Percentiles rank a stretch among this genome's conserved stretches.
phyloP scores from a whole-genome alignment of 23 tunicate genomes.

The Clavelina lepadiformis region DNA sequence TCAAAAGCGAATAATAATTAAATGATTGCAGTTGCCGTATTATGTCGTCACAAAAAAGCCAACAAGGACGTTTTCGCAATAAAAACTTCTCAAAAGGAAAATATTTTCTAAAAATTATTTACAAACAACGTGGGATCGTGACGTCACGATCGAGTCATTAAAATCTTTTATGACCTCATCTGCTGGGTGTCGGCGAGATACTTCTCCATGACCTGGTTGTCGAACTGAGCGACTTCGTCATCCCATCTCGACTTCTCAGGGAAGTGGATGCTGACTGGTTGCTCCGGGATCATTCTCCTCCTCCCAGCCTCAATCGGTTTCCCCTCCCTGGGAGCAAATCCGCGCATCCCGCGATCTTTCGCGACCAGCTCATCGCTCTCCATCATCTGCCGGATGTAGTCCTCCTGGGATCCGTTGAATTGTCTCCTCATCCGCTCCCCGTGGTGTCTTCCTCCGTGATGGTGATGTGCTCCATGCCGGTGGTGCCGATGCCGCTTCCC shows the following conservation, averaged over 20 bases:
- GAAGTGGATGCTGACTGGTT: slow-evolving; percentile 67
- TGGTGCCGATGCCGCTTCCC: slow-evolving; percentile 33
- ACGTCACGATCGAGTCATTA: too few species aligned
- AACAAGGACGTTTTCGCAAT: too few species aligned
- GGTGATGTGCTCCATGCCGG: slow-evolving; percentile 28
- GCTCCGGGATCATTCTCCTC: slow-evolving; percentile 56
- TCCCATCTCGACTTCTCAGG: slow-evolving; percentile 81
- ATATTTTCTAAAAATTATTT: too few species aligned
- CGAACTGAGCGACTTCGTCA: slow-evolving; percentile 21
- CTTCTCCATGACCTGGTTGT: slow-evolving; percentile 53
- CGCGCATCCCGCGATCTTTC: slow-evolving; percentile 17
- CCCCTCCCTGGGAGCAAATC: slow-evolving; percentile 30
- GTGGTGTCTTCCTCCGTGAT: slow-evolving; percentile 22
- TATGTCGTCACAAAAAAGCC: too few species aligned
- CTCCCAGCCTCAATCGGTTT: slow-evolving; percentile 39
- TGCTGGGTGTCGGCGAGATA: slow-evolving; percentile 40
- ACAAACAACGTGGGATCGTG: too few species aligned
- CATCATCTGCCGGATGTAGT: slow-evolving; percentile 68
- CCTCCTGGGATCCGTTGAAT: slow-evolving; percentile 53
- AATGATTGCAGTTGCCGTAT: too few species aligned
- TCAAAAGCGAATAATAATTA: too few species aligned
- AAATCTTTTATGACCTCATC: slow-evolving; percentile 31
- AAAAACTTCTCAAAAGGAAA: too few species aligned
- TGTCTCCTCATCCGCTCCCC: slow-evolving; percentile 40
- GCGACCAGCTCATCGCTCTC: slow-evolving; percentile 73